Evolutionary conservation across 2,888 invertebrate species (phyloP), one percentile per base, ranked within the genome.

Genomic region (Leucophenga montana): DNA sequence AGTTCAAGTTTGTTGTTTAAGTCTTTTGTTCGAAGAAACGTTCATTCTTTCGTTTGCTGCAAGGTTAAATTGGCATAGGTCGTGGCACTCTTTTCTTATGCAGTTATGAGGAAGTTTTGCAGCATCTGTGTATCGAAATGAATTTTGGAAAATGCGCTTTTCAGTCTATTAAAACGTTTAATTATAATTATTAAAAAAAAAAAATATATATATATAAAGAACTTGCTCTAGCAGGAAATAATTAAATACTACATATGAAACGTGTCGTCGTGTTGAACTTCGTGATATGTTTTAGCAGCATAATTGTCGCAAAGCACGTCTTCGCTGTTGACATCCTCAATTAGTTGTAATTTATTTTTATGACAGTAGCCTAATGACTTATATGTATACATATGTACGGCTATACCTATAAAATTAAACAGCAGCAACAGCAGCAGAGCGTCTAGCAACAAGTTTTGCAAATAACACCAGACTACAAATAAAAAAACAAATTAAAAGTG

Each of bases 291-390:
- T n/a, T 50, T 50, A n/a, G 16, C 50, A 16, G 3, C 48, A 48
- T 79, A 80, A 82, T 78, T 77, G 79, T 61, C 50, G 72, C 66
- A 67, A 74, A 68, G 72, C 78, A 77, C 74, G 73, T 75, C 77
- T 14, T 50, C 18, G 56, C 14, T n/a, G 61, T 73, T 81, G 83
- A 84, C 83, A 82, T 84, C 79, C 83, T 79, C 81, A 80, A 79
- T 84, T 76, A 78, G 79, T 75, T 82, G 75, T 73, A 74, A 78
- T 82, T 76, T 76, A 82, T 67, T 59, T 46, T 59, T 53, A 56
- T 56, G 44, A 56, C 59, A 48, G 57, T 68, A 69, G 67, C 71
- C 71, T 71, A 80, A 76, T 69, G 69, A 64, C 70, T 73, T 69
- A 59, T 27, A 59, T 67, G 13, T 11, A 31, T 39, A 33, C 18